phyloP scores from a whole-genome alignment of 2,888 invertebrate genomes.

The Campopleginae sp. region DNA sequence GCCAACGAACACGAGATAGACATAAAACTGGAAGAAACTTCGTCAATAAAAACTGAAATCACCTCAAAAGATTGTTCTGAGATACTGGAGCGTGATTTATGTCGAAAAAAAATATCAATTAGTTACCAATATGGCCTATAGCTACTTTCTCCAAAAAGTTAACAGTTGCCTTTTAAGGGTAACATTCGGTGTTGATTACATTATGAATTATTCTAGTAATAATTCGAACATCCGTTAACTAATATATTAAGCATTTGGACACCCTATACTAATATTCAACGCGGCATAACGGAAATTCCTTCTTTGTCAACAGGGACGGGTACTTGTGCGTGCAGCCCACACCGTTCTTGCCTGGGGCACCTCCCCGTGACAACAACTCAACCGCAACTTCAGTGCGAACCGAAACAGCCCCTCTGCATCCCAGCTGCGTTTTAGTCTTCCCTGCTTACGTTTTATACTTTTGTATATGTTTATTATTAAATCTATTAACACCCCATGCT shows the following conservation, averaged over 20 bases:
- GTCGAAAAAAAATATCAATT: too few relatives aligned
- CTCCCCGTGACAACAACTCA: conserved; percentile 62
- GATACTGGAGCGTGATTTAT: too few relatives aligned
- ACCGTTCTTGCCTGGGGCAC: conserved; percentile 56
- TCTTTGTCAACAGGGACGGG: conserved; percentile 55
- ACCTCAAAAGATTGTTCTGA: too few relatives aligned
- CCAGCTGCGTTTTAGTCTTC: conserved; percentile 32
- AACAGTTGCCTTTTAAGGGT: not conserved
- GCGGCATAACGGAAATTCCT: conserved; percentile 61
- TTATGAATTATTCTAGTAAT: not conserved
- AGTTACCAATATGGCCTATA: too few relatives aligned
- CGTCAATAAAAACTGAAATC: too few relatives aligned
- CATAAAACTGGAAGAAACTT: too few relatives aligned
- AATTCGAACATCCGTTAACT: not conserved
- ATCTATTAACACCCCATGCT: conserved; percentile 71
- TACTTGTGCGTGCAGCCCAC: conserved; percentile 66
- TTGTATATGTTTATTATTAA: conserved; percentile 74
- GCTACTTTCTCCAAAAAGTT: not conserved
- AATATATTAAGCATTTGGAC: not conserved
- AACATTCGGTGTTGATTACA: not conserved
- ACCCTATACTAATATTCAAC: conserved; percentile 46
- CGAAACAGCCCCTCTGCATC: conserved; percentile 49
- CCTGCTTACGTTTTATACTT: conserved; percentile 47
- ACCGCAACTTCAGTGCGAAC: conserved; percentile 58
- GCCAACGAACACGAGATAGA: too few relatives aligned